phyloP scores from a whole-genome alignment of 2,113 vertebrate species.

The Erythrocercus mccallii region DNA sequence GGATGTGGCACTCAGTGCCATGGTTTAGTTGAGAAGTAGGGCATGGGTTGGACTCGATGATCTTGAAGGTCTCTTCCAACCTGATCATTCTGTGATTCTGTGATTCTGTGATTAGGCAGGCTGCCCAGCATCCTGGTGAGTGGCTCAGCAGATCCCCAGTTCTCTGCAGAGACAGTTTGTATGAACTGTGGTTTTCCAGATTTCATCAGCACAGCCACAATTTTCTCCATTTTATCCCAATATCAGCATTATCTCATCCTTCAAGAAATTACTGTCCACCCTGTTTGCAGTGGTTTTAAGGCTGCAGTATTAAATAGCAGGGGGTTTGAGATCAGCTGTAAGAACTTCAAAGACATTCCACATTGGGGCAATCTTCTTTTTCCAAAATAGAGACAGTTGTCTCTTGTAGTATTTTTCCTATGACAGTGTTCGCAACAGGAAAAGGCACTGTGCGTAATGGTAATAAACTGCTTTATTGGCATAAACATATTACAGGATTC shows the following conservation, averaged over 20 bases:
- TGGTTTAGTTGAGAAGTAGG: no score
- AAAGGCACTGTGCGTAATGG: not conserved
- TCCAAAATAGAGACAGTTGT: not conserved
- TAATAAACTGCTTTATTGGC: not conserved
- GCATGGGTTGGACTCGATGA: no score
- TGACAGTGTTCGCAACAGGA: not conserved
- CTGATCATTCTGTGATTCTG: no score
- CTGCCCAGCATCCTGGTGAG: not conserved
- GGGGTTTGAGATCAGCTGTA: not conserved
- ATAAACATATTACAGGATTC: not conserved
- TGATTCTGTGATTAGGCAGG: no score
- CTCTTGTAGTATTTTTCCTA: not conserved
- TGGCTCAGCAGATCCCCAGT: not conserved
- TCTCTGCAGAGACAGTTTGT: not conserved
- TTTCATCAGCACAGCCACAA: not conserved
- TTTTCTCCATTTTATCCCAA: not conserved
- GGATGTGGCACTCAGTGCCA: no score
- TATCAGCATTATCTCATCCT: not conserved
- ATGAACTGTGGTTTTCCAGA: not conserved
- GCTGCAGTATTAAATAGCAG: not conserved
- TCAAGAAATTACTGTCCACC: not conserved
- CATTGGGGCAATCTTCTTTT: not conserved
- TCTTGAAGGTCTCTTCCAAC: no score
- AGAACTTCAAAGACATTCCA: not conserved
- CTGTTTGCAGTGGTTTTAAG: not conserved